Conservation (phyloP, 2,888 invertebrate genomes). For the Cordylochernes scorpioides region DNA sequence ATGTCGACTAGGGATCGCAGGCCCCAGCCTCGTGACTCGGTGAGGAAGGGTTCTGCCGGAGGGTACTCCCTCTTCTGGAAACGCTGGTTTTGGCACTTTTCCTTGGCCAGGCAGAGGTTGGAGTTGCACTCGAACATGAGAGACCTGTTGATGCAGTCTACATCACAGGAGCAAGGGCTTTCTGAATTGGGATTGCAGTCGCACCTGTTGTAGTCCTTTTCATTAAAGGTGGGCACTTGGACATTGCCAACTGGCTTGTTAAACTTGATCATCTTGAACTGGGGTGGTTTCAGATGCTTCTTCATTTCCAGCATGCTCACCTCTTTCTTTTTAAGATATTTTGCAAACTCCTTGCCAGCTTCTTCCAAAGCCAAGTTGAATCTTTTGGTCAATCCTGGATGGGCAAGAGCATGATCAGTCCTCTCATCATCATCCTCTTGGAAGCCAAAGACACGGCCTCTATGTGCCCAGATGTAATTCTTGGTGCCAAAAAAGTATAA, state of each 20-base stretch:
- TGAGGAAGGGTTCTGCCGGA: conserved; percentile 34
- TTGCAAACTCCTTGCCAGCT: too few species aligned
- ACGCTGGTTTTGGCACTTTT: conserved; percentile 53
- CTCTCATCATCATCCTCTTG: conserved; percentile 41
- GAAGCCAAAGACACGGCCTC: conserved; percentile 57
- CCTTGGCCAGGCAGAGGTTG: conserved; percentile 46
- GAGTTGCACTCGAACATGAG: conserved; percentile 65
- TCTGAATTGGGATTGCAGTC: conserved; percentile 43
- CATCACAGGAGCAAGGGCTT: conserved; percentile 52
- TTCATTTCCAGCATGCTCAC: too few species aligned
- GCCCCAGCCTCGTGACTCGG: conserved; percentile 59
- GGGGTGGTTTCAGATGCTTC: neutral
- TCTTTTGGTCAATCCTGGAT: too few species aligned
- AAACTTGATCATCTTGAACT: conserved; percentile 4
- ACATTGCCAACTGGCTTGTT: conserved; percentile 29
- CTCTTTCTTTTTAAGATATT: too few species aligned
- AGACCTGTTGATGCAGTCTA: conserved; percentile 61
- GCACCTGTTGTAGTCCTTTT: conserved; percentile 39
- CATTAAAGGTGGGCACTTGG: conserved; percentile 27
- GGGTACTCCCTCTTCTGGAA: conserved; percentile 54
- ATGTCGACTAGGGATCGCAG: conserved; percentile 44
- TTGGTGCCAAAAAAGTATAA: conserved; percentile 76
- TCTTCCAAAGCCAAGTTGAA: too few species aligned
- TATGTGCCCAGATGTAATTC: conserved; percentile 58
- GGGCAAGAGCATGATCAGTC: neutral